A percentile compares a stretch with the other conserved stretches of the same genome.
Conservation (phyloP, 2,888 invertebrate species). For the Prosopocoilus inquinatus region DNA sequence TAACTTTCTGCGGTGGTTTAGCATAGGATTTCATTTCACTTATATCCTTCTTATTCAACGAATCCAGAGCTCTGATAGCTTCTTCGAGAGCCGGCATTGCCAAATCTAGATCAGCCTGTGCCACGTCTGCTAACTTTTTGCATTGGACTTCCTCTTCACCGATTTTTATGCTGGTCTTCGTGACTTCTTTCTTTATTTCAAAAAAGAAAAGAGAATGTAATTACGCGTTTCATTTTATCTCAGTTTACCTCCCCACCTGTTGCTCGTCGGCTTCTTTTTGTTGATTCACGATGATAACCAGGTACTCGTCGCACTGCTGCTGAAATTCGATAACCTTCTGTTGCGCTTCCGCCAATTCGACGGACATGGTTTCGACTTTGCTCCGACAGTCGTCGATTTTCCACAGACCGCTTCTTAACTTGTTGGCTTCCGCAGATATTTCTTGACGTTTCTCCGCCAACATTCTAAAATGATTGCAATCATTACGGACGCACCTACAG, state of each 20-base stretch:
- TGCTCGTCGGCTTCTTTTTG: slow-evolving; percentile 81
- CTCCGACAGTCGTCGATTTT: slow-evolving; percentile 85
- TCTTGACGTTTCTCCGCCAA: slow-evolving; percentile 69
- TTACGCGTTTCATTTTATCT: background rate
- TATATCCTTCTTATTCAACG: slow-evolving; percentile 82
- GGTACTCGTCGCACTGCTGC: slow-evolving; percentile 80
- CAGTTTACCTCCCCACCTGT: slow-evolving; percentile 40
- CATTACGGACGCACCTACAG: background rate
- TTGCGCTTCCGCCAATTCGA: slow-evolving; percentile 76
- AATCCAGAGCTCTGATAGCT: slow-evolving; percentile 75
- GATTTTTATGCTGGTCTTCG: slow-evolving; percentile 70
- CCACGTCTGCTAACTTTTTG: slow-evolving; percentile 76
- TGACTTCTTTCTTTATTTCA: slow-evolving; percentile 60
- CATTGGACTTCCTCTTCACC: slow-evolving; percentile 78
- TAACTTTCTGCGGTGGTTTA: slow-evolving; percentile 82
- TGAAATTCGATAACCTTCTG: slow-evolving; percentile 74
- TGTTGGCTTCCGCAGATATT: slow-evolving; percentile 71
- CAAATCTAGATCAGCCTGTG: slow-evolving; percentile 77
- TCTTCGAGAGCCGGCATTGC: slow-evolving; percentile 87
- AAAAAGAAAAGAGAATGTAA: background rate
- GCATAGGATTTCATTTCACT: slow-evolving; percentile 89
- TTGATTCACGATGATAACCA: slow-evolving; percentile 78
- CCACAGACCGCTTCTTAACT: slow-evolving; percentile 76
- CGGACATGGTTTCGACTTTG: slow-evolving; percentile 80
- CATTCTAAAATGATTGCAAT: slow-evolving; percentile 56